Percentiles rank a stretch among this genome's conserved stretches.
phyloP scores from a whole-genome alignment of 2,797 vertebrate genomes.

The Mus caroli region DNA sequence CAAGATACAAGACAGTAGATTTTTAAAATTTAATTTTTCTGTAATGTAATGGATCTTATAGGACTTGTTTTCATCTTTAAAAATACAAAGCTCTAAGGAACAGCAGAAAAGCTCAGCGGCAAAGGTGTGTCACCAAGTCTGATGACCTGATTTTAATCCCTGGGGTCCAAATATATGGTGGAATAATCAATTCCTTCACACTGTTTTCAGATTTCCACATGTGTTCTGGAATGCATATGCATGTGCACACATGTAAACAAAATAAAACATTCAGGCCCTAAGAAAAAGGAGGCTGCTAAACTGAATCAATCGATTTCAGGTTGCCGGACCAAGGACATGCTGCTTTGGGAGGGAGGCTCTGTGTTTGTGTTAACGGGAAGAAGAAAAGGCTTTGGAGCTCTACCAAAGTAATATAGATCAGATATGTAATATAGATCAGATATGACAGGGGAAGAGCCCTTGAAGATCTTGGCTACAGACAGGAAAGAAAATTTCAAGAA shows the following conservation, averaged over 20 bases:
- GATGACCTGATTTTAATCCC: not conserved
- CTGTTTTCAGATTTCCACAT: not conserved
- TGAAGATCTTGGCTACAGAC: no score
- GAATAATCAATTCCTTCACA: not conserved
- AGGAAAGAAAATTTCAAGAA: no score
- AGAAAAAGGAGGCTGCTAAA: no score
- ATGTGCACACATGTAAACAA: not conserved
- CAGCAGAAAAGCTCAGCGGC: not conserved
- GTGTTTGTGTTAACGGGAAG: no score
- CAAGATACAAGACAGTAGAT: not conserved
- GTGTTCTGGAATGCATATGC: not conserved
- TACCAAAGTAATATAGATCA: no score
- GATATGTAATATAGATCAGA: no score
- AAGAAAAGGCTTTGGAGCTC: no score
- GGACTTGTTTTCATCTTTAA: constrained; percentile 12
- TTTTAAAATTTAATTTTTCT: not conserved
- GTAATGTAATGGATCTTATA: constrained; percentile 30
- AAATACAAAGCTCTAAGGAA: not conserved
- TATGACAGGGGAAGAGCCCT: no score
- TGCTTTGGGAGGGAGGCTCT: no score
- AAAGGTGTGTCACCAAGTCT: not conserved
- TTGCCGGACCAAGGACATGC: no score
- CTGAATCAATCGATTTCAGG: no score
- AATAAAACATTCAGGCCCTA: not conserved
- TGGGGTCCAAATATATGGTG: not conserved